These are phyloP conservation scores for Pangasius mekongensis DNA, from an alignment of 2,797 vertebrate genomes.

Conservation along the genomic window DNA sequence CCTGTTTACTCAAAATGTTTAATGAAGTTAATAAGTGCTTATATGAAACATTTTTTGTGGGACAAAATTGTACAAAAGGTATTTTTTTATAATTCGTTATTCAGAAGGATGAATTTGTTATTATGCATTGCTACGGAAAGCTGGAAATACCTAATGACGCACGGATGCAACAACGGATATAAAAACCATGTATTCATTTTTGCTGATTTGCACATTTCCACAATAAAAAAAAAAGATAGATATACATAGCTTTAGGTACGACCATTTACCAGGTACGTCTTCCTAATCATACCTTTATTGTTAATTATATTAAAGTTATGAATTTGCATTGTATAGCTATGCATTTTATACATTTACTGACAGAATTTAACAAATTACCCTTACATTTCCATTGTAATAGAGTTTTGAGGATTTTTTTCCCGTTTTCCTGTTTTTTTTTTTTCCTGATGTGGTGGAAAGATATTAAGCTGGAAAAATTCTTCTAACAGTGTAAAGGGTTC, in stretches of 20 bases:
- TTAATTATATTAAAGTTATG: not conserved
- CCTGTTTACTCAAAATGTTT: not conserved
- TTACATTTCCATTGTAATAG: not conserved
- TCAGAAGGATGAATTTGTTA: not conserved
- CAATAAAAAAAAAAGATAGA: not conserved
- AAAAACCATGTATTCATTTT: not conserved
- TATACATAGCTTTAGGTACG: not conserved
- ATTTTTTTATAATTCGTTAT: not conserved
- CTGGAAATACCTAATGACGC: not conserved
- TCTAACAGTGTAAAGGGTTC: not conserved
- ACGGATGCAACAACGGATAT: not conserved
- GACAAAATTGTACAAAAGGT: not conserved
- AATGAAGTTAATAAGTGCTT: not conserved
- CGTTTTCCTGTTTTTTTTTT: not conserved
- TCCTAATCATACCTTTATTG: not conserved
- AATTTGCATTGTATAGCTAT: not conserved
- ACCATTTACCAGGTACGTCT: not conserved
- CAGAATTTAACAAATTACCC: not conserved
- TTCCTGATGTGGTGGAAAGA: not conserved
- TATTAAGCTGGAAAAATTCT: not conserved
- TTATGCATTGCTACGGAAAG: not conserved
- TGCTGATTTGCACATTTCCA: not conserved
- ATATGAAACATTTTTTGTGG: not conserved
- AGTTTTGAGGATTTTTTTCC: not conserved
- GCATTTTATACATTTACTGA: not conserved